A percentile compares a stretch with the other conserved stretches of the same genome.
These are phyloP conservation scores for Novumbra hubbsi DNA, from an alignment of 2,797 vertebrate species.

Conservation along the genomic window DNA sequence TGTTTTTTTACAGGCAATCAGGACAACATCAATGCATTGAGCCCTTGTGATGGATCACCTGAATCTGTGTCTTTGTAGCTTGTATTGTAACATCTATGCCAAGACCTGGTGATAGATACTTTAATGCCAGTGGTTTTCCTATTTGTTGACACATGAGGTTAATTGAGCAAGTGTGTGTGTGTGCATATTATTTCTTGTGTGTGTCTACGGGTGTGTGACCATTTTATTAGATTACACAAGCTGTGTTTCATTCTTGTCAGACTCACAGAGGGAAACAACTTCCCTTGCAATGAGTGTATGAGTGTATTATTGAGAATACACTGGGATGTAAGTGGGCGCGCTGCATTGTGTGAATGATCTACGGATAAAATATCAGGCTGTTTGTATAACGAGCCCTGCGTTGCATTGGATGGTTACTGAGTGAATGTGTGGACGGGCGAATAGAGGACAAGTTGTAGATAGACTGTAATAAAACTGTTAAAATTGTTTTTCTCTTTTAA, in stretches of 20 bases:
- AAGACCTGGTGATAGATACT: background rate
- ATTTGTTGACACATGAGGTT: slow-evolving; percentile 3
- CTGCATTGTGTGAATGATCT: too few species aligned
- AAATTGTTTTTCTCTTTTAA: too few species aligned
- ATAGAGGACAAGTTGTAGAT: too few species aligned
- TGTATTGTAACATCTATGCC: background rate
- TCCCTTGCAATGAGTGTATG: too few species aligned
- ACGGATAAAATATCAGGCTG: too few species aligned
- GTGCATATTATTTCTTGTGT: background rate
- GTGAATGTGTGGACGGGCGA: too few species aligned
- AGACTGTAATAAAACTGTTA: too few species aligned
- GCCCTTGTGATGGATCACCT: background rate
- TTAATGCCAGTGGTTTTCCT: background rate
- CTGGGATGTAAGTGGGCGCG: too few species aligned
- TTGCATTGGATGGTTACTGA: too few species aligned
- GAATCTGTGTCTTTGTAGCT: background rate
- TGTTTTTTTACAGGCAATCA: background rate
- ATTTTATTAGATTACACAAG: background rate
- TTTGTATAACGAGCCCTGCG: too few species aligned
- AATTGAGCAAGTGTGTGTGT: slow-evolving; percentile 31
- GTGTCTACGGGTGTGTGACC: slow-evolving; percentile 6
- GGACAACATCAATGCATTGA: background rate
- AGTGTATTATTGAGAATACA: too few species aligned
- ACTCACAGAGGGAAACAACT: background rate
- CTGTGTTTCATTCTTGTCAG: background rate